Conservation (phyloP, 2,888 invertebrate species). For the Dynastes hyllus region DNA sequence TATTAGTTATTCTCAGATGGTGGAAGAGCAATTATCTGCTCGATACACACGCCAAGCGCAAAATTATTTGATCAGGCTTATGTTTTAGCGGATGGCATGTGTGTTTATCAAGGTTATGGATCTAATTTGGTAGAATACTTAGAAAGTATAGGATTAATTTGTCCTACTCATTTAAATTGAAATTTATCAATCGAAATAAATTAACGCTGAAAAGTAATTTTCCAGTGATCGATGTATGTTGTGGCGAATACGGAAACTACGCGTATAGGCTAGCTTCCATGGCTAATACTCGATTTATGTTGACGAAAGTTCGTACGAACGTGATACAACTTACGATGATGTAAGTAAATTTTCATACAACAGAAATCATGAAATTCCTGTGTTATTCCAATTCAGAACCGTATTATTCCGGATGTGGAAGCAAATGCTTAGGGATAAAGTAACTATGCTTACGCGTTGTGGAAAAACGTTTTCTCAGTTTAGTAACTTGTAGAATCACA, state of each 20-base stretch:
- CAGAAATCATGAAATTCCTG: conserved; percentile 2
- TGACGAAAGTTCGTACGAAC: conserved; percentile 8
- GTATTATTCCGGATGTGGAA: conserved; percentile 81
- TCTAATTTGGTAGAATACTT: conserved; percentile 88
- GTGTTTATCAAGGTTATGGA: conserved; percentile 90
- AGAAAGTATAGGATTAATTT: conserved; percentile 83
- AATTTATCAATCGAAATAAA: conserved; percentile 22
- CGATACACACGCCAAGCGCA: conserved; percentile 97
- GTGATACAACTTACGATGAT: neutral
- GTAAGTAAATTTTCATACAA: conserved; percentile 68
- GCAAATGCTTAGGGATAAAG: conserved; percentile 85
- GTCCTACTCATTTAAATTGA: conserved; percentile 88
- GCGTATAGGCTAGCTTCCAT: conserved; percentile 80
- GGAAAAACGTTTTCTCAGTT: neutral
- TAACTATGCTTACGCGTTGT: conserved; percentile 62
- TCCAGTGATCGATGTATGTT: conserved; percentile 86
- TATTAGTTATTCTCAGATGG: conserved; percentile 82
- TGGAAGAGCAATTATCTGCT: conserved; percentile 94
- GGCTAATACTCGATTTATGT: conserved; percentile 73
- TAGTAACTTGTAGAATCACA: conserved; percentile 75
- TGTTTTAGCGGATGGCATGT: conserved; percentile 90
- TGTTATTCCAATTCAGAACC: conserved; percentile 79
- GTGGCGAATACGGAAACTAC: conserved; percentile 85
- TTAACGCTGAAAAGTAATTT: neutral
- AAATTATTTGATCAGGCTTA: conserved; percentile 94